phyloP scores from a whole-genome alignment of 2,113 vertebrate genomes.

The Vidua chalybeata region DNA sequence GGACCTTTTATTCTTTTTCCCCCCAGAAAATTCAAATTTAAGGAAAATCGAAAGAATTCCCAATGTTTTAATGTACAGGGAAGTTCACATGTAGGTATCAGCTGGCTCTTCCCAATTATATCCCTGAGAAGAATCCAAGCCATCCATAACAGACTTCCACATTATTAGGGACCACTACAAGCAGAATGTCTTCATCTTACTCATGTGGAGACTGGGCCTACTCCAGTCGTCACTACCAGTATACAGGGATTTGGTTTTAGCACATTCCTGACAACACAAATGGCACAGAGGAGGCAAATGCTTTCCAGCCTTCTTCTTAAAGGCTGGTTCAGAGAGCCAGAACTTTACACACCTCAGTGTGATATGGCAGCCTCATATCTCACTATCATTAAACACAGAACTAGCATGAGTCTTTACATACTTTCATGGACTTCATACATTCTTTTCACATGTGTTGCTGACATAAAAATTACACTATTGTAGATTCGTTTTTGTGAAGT shows the following conservation, averaged over 20 bases:
- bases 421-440: neutral
- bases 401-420: neutral
- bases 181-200: neutral
- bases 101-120: neutral
- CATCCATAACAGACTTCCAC: neutral
- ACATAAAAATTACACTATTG: neutral
- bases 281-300: neutral
- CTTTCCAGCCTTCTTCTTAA: neutral
- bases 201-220: neutral
- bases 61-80: neutral
- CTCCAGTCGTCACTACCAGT: neutral
- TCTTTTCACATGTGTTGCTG: neutral
- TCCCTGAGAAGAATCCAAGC: neutral
- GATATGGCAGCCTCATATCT: neutral
- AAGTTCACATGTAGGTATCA: neutral
- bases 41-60: neutral
- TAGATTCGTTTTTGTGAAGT: neutral
- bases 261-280: slow-evolving; percentile 18
- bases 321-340: neutral
- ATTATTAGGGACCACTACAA: neutral
- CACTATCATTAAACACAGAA: neutral
- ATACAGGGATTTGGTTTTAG: neutral
- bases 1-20: neutral
- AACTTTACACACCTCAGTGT: neutral
- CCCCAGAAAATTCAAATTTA: neutral